Evolutionary conservation across 2,113 vertebrate species (phyloP).

Genomic region (Picathartes gymnocephalus): DNA sequence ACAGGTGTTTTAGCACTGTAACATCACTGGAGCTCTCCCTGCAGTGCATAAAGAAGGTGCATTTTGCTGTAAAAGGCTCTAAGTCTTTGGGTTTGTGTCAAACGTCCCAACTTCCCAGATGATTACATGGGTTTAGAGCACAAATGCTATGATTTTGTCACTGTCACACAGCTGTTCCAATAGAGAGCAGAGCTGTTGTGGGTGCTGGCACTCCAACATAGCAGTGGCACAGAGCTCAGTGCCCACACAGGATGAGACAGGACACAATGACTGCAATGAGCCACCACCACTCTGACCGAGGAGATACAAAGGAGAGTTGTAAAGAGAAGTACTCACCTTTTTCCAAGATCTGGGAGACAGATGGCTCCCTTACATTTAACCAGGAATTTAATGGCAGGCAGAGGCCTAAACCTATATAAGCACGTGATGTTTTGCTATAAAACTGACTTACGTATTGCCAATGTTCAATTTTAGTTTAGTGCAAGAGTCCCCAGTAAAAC

Average conservation of each 20-base stretch:
- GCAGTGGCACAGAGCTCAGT: background rate
- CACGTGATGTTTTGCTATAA: background rate
- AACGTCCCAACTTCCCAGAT: background rate
- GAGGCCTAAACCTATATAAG: background rate
- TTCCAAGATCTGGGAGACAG: background rate
- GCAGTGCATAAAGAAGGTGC: background rate
- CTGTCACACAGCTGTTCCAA: background rate
- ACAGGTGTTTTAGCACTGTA: background rate
- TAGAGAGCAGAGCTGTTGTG: background rate
- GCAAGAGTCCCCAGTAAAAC: background rate
- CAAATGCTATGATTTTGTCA: background rate
- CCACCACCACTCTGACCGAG: accelerated
- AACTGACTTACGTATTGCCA: background rate
- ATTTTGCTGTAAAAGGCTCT: background rate
- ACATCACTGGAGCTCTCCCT: background rate
- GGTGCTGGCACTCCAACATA: background rate
- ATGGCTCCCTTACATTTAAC: background rate
- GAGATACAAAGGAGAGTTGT: background rate
- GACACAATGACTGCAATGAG: background rate
- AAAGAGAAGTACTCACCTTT: background rate
- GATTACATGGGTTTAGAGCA: background rate
- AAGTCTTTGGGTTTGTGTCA: background rate
- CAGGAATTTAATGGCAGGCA: background rate
- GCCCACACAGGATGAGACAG: background rate
- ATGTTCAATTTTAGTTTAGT: background rate